A percentile compares a stretch with the other conserved stretches of the same genome.
phyloP scores from a whole-genome alignment of 53 echinoderm and acorn worm genomes.

The Astropecten irregularis region DNA sequence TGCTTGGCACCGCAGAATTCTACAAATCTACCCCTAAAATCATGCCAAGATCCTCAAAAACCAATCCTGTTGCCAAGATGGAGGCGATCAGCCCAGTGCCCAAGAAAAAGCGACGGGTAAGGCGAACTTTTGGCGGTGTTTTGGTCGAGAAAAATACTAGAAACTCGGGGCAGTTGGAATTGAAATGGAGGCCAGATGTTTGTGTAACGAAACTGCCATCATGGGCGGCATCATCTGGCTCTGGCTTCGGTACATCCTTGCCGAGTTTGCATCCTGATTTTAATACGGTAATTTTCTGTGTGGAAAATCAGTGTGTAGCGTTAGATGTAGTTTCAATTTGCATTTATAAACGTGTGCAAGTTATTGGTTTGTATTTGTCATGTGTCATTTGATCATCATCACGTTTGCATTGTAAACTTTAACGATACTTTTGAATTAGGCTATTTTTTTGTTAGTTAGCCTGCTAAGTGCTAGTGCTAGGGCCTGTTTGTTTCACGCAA shows the following conservation, averaged over 20 bases:
- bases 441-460: too few relatives aligned
- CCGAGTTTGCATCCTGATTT: neutral
- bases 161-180: neutral
- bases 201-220: neutral
- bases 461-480: too few relatives aligned
- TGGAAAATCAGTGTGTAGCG: neutral
- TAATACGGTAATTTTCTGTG: neutral
- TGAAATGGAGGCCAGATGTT: neutral
- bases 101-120: conserved; percentile 26
- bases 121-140: conserved; percentile 15
- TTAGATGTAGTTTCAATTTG: neutral
- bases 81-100: neutral
- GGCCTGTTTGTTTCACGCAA: too few relatives aligned
- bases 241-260: neutral
- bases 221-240: neutral
- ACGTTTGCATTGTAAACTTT: too few relatives aligned
- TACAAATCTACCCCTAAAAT: conserved; percentile 19
- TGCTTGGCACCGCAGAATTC: conserved; percentile 5
- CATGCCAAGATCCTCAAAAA: neutral
- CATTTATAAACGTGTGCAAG: too few relatives aligned
- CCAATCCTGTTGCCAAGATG: neutral
- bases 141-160: conserved; percentile 4
- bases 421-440: too few relatives aligned
- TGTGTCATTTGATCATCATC: too few relatives aligned
- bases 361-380: too few relatives aligned